Evolutionary conservation across 2,113 vertebrate genomes (phyloP), one percentile per base, ranked within the genome.

Genomic region (Cyanoramphus novaezelandiae): DNA sequence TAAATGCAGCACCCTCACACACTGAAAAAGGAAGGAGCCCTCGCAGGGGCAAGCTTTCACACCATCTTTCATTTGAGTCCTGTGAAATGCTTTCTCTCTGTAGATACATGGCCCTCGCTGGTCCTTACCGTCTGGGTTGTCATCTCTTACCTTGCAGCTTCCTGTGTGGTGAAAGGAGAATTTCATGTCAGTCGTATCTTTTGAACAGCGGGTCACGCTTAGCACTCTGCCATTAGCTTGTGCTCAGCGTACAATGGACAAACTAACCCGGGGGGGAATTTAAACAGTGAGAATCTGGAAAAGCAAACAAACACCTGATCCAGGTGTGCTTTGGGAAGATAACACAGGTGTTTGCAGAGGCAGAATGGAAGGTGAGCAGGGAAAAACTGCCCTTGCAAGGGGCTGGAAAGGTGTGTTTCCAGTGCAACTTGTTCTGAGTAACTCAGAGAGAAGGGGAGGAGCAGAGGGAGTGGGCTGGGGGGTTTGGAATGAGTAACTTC

Each of bases 31-130:
- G 31, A 63, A 85, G 39, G 63, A 93, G 29, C 27, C 35, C 46
- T 86, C 0, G 0, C 0, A 44, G 28, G 16, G 29, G 13, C 16
- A 49, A 35, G 64, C 23, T 67, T 65, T 59, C n/a, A 14, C 24
- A 3, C 13, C 12, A 2, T 19, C 60, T 37, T 55, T 37, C 39
- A 41, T 55, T 49, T 13, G 17, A 3, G 28, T 33, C n/a, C 47
- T 72, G 31, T 47, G 81, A 50, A 64, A 53, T 44, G 4, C 43
- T 67, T 59, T 77, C 39, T 29, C 8, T 52, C 53, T 70, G 0
- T 5, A 46, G 63, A 2, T 7, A 25, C 49, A 76, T 46, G 33
- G 9, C 23, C 27, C 19, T 46, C 24, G 15, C 29, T 70, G 25
- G 21, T 65, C 11, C 21, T 57, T 49, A 6, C 10, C 5, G 24